Conservation (phyloP, 2,888 invertebrate species). For the Drosophila borealis region DNA sequence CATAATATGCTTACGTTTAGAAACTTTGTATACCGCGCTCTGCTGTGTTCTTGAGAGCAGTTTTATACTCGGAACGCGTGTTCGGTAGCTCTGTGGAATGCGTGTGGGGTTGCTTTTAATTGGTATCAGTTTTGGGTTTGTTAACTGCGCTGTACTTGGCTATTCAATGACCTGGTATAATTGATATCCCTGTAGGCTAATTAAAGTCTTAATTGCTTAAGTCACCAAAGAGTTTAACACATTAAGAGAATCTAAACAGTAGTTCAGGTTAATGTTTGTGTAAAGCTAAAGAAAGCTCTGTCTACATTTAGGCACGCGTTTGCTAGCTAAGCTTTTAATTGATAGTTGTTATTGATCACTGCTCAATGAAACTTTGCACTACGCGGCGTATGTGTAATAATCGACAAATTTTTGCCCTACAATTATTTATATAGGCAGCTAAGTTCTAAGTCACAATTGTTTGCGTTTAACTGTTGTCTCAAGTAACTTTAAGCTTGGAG, state of each 20-base stretch:
- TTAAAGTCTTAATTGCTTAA: slow-evolving; percentile 33
- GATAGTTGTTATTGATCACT: slow-evolving; percentile 37
- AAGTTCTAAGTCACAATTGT: not conserved
- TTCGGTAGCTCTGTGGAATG: slow-evolving; percentile 23
- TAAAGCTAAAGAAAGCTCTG: slow-evolving; percentile 48
- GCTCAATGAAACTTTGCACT: slow-evolving; percentile 44
- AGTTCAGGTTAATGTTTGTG: slow-evolving; percentile 41
- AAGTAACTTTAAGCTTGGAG: slow-evolving; percentile 12
- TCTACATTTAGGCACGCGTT: slow-evolving; percentile 59
- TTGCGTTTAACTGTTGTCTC: slow-evolving; percentile 4
- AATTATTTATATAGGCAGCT: slow-evolving; percentile 7
- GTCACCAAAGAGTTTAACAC: slow-evolving; percentile 5
- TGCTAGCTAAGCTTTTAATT: slow-evolving; percentile 26
- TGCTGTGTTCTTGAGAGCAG: slow-evolving; percentile 26
- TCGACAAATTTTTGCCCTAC: slow-evolving; percentile 5
- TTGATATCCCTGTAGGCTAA: slow-evolving; percentile 66
- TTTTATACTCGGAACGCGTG: slow-evolving; percentile 30
- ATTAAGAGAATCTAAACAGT: slow-evolving; percentile 7
- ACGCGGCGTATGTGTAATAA: slow-evolving; percentile 43
- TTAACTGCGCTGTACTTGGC: not conserved
- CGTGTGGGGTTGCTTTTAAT: slow-evolving; percentile 13
- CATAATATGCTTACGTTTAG: slow-evolving; percentile 65
- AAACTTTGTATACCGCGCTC: slow-evolving; percentile 73
- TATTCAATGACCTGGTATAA: slow-evolving; percentile 40
- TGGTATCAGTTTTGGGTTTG: not conserved